phyloP scores from a whole-genome alignment of 2,113 vertebrate species.

The Bos indicus region DNA sequence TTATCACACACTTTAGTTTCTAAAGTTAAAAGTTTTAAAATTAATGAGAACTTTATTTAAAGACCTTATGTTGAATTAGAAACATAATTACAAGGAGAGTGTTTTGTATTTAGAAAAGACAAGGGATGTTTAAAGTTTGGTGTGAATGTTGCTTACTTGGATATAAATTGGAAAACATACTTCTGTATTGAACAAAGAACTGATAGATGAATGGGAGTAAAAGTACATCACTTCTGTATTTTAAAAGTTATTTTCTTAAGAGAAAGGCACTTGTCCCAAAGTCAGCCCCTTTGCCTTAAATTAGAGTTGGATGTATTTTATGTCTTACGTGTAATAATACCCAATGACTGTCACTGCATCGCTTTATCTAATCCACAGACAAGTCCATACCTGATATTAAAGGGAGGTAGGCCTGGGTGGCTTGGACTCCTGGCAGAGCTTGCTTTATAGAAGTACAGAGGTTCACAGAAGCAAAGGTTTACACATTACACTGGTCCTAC shows the following conservation, averaged over 20 bases:
- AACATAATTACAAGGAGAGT: not conserved
- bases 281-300: not conserved
- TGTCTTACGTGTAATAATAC: not conserved
- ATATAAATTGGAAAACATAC: not conserved
- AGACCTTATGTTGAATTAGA: not conserved
- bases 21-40: not conserved
- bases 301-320: conserved; percentile 4
- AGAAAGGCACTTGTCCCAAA: not conserved
- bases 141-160: not conserved
- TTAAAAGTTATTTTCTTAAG: not conserved
- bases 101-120: not conserved
- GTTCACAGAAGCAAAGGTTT: not conserved
- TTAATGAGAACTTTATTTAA: not conserved
- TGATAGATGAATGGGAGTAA: not conserved
- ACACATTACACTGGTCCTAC: not conserved
- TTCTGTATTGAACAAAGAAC: not conserved
- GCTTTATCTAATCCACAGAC: not conserved
- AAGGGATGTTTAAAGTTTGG: not conserved
- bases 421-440: not conserved
- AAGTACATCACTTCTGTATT: not conserved
- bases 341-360: not conserved
- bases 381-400: not conserved
- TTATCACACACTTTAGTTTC: not conserved
- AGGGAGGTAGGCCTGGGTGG: not conserved
- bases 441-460: not conserved